Evolutionary conservation across 2,113 vertebrate species (phyloP), one percentile per base, ranked within the genome.

Genomic region (Pterocles burchelli): DNA sequence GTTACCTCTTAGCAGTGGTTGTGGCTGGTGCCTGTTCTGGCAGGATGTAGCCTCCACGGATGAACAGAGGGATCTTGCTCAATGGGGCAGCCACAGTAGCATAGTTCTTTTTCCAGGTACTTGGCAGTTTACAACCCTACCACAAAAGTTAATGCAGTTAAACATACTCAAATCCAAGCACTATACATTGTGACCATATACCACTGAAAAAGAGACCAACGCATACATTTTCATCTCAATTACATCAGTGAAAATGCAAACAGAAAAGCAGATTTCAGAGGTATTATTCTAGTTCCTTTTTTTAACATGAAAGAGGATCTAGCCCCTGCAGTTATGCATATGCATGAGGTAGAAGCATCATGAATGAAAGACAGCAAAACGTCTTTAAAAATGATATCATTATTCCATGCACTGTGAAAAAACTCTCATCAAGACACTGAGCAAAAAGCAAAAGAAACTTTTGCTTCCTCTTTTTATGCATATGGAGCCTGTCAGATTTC

Each of bases 41-140:
- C 52, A 97, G 90, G 76, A 96, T 91, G 79, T 82, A 88, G 28
- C 95, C 96, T 83, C 94, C 97, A 36, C 45, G 88, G 61, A 98
- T 77, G 76, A 93, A 98, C 67, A 97, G 88, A 49, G 96, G 96
- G 55, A 97, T 97, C 84, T 85, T 89, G 45, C 26, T 68, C 81
- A 97, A 21, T 1, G 89, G 93, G 17, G 94, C 93, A 58, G 78
- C 31, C 70, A 97, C 80, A 33, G 91, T 80, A 65, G 33, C 78
- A 38, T 85, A 91, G 22, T 26, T 90, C 43, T 91, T 95, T 33
- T 68, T 90, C 92, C 92, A 96, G 16, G 66, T 43, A 58, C 26
- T 68, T 54, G 95, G 70, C 31, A 94, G 46, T 86, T 74, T 52
- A 29, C 24, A 3, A 33, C 95, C 92, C 94, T 94, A 66, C 15